Base-by-base conservation (phyloP, 2,888 invertebrate species). In the Ecdyonurus torrentis region DNA sequence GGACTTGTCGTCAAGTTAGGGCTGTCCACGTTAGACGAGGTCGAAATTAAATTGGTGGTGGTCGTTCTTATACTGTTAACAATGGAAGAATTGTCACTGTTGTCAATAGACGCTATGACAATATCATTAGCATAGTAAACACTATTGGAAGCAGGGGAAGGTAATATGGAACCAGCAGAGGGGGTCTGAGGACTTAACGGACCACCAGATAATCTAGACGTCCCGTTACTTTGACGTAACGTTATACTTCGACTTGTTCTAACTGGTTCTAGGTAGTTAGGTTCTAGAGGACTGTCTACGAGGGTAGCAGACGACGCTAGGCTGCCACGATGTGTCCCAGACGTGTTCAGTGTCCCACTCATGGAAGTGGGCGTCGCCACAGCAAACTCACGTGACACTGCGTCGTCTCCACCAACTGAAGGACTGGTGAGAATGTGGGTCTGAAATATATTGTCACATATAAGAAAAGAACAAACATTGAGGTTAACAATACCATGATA, bases 141-240 rank as follows among this genome's bases (percentile, higher is more conserved):
- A 61, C 22, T 53, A 25, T 63, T 61, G 53, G 37, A 37, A 10
- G 37, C 37, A 10, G 37, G 37, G 37, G 37, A 37, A 15, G 37
- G 37, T 37, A 37, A 15, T 10, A 37, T 37, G 5, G 37, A 37
- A 15, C 5, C 15, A 15, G 37, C 7, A 15, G 37, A 37, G 5
- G 74, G 73, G 15, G 71, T 74, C 66, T 74, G 74, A 1, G 76
- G 76, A 55, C 76, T 76, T 66, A 76, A 70, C 19, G 76, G 76
- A 50, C 75, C 75, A 65, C 72, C 73, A 24, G 60, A 60, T 19
- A 58, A 23, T 23, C 63, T 23, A 15, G 55, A 60, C 1, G 58
- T 50, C 15, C 62, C 62, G 24, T 59, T 59, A 24, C 23, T 23
- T 23, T 59, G 22, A 3, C 59, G 20, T 7, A 55, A 20, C 7